phyloP scores from a whole-genome alignment of 2,888 invertebrate species.

The Cryptophagus acutangulus region DNA sequence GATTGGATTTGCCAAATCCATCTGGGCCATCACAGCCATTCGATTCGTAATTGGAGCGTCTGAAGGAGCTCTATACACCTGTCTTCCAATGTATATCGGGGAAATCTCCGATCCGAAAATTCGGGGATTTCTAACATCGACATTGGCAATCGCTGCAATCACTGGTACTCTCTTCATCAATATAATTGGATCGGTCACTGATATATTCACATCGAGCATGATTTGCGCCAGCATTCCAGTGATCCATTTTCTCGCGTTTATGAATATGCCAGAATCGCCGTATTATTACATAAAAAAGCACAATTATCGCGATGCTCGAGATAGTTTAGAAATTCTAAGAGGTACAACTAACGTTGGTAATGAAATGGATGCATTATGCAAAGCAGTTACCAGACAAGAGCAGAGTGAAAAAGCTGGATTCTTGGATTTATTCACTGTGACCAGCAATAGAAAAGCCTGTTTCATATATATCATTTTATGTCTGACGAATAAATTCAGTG shows the following conservation, averaged over 20 bases:
- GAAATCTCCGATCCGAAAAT: slow-evolving; percentile 56
- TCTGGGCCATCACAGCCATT: slow-evolving; percentile 52
- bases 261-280: slow-evolving; percentile 65
- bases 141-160: slow-evolving; percentile 54
- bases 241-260: slow-evolving; percentile 54
- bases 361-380: slow-evolving; percentile 43
- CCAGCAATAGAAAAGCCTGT: slow-evolving; percentile 58
- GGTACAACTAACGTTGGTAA: slow-evolving; percentile 51
- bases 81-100: slow-evolving; percentile 55
- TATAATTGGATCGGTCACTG: slow-evolving; percentile 56
- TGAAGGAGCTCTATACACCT: slow-evolving; percentile 44
- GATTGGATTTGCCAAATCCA: slow-evolving; percentile 55
- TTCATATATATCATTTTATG: slow-evolving; percentile 57
- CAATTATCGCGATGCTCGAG: slow-evolving; percentile 47
- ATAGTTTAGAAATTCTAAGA: slow-evolving; percentile 56
- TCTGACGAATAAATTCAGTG: slow-evolving; percentile 60
- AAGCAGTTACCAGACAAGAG: slow-evolving; percentile 44
- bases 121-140: slow-evolving; percentile 57
- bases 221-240: slow-evolving; percentile 57
- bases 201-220: slow-evolving; percentile 53
- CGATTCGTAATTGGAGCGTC: slow-evolving; percentile 51
- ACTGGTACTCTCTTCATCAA: slow-evolving; percentile 58
- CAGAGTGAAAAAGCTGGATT: slow-evolving; percentile 49
- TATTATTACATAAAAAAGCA: slow-evolving; percentile 48
- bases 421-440: slow-evolving; percentile 52